Evolutionary conservation across 2,888 invertebrate species (phyloP).

Genomic region (Rhynchonema sp.): DNA sequence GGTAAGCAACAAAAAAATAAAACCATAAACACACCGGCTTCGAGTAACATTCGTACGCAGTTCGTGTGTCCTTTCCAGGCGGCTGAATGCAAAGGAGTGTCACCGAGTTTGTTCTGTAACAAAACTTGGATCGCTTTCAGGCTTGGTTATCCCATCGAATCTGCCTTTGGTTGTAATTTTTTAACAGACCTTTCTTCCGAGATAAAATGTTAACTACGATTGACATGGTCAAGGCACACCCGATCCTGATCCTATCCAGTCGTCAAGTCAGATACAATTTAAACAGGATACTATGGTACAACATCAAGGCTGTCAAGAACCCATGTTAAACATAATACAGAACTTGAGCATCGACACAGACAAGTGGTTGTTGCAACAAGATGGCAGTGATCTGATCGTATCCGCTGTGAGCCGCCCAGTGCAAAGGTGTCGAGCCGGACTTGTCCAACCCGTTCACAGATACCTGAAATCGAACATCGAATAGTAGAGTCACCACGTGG

Average conservation of each 20-base stretch:
- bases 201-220: not conserved
- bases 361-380: slow-evolving; percentile 35
- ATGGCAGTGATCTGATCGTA: slow-evolving; percentile 39
- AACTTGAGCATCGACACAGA: slow-evolving; percentile 35
- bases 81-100: slow-evolving; percentile 44
- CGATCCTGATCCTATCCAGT: no score
- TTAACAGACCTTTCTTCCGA: not conserved
- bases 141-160: not conserved
- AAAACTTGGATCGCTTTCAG: not conserved
- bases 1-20: not conserved
- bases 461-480: no score
- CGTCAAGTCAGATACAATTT: no score
- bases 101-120: slow-evolving; percentile 46
- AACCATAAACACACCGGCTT: not conserved
- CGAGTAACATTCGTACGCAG: slow-evolving; percentile 37
- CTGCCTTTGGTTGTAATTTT: not conserved
- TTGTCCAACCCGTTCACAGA: slow-evolving; percentile 46
- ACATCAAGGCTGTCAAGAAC: no score
- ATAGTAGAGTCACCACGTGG: no score
- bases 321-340: no score
- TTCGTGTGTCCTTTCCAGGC: slow-evolving; percentile 42
- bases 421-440: slow-evolving; percentile 45
- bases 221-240: no score
- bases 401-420: slow-evolving; percentile 46
- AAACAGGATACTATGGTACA: no score